Percentiles rank a stretch among this genome's conserved stretches.
Evolutionary conservation across 2,888 invertebrate genomes (phyloP).

Genomic region (Dryobotodes eremita): DNA sequence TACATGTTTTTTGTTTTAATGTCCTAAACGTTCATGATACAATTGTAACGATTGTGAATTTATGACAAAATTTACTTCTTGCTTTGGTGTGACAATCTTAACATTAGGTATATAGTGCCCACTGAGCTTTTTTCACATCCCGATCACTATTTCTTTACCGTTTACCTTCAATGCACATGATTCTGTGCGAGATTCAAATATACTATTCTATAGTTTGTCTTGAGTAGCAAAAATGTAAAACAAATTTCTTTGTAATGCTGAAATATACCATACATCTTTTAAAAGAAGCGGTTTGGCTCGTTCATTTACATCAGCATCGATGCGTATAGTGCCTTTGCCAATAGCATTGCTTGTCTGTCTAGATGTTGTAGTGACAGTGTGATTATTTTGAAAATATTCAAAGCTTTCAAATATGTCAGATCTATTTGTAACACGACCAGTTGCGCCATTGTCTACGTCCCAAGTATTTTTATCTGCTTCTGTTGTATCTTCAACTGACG

Average conservation of each 20-base stretch:
- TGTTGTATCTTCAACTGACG: neutral
- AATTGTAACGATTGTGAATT: neutral
- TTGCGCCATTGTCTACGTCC: neutral
- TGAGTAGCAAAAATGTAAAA: neutral
- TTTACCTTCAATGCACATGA: neutral
- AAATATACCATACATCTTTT: too few species aligned
- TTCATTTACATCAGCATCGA: too few species aligned
- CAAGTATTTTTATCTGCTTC: constrained; percentile 2
- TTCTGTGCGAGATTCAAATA: neutral
- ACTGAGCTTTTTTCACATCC: neutral
- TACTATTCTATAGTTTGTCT: neutral
- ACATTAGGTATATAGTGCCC: neutral
- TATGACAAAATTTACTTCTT: neutral
- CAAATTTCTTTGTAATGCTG: neutral
- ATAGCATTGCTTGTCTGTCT: too few species aligned
- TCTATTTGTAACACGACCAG: neutral
- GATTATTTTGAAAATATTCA: neutral
- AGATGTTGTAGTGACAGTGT: neutral
- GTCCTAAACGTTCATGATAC: neutral
- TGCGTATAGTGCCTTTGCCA: too few species aligned
- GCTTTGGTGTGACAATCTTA: neutral
- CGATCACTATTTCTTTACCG: neutral
- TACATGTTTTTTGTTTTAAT: neutral
- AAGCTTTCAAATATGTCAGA: too few species aligned
- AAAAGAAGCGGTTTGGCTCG: too few species aligned